Evolutionary conservation across 2,888 invertebrate species (phyloP).

Genomic region (Dysmachus trigonus): DNA sequence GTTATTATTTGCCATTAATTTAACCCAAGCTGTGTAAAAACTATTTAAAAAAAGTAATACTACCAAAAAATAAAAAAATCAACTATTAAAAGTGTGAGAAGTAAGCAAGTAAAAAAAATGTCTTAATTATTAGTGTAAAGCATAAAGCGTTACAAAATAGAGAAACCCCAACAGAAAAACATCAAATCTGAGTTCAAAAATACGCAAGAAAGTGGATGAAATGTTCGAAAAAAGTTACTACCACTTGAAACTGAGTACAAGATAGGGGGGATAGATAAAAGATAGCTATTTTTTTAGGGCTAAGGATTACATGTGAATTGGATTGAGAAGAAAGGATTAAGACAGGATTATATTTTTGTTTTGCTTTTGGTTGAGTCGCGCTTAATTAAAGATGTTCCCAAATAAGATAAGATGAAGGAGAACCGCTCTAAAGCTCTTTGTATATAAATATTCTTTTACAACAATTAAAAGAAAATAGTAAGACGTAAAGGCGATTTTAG

Average conservation of each 20-base stretch:
- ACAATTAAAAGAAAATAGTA: not conserved
- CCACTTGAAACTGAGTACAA: not conserved
- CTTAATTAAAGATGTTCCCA: slow-evolving; percentile 6
- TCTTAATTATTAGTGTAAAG: slow-evolving; percentile 28
- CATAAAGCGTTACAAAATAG: slow-evolving; percentile 28
- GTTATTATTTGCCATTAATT: not conserved
- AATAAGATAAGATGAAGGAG: slow-evolving; percentile 16
- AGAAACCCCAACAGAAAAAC: slow-evolving; percentile 43
- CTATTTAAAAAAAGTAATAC: not conserved
- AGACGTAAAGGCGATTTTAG: slow-evolving; percentile 30
- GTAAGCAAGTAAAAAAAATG: not conserved
- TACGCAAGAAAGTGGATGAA: not conserved
- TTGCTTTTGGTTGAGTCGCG: slow-evolving; percentile 16
- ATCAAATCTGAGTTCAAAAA: slow-evolving; percentile 14
- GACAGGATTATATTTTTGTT: not conserved
- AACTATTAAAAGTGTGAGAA: not conserved
- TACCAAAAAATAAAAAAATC: not conserved
- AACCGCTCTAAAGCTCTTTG: slow-evolving; percentile 30
- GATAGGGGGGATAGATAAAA: not conserved
- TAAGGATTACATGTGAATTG: not conserved
- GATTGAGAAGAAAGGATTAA: not conserved
- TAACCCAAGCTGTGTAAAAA: slow-evolving; percentile 7
- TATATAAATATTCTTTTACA: not conserved
- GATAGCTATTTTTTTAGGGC: not conserved
- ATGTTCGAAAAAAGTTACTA: not conserved